phyloP scores from a whole-genome alignment of 2,113 vertebrate species.

The Oreotrochilus melanogaster region DNA sequence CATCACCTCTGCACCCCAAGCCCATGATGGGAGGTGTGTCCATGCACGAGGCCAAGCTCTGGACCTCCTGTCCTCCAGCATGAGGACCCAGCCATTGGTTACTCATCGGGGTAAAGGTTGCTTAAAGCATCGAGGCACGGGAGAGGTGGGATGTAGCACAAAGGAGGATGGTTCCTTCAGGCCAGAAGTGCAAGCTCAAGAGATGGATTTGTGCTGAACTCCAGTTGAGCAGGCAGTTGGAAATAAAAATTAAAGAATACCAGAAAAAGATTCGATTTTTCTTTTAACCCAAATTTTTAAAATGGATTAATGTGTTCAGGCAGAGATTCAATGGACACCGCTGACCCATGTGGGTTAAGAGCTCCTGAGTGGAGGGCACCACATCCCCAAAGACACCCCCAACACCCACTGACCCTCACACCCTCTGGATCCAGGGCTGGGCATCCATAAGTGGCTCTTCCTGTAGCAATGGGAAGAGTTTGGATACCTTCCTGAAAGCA shows the following conservation, averaged over 20 bases:
- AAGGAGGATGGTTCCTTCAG: not conserved
- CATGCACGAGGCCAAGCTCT: accelerated
- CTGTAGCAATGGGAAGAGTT: not conserved
- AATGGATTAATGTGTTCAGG: not conserved
- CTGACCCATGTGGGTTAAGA: not conserved
- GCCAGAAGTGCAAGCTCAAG: not conserved
- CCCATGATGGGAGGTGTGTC: not conserved
- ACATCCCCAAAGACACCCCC: not conserved
- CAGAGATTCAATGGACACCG: not conserved
- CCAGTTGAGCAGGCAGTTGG: not conserved
- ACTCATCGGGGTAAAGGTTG: not conserved
- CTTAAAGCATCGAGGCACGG: not conserved
- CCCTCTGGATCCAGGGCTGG: accelerated
- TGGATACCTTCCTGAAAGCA: not conserved
- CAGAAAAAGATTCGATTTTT: not conserved
- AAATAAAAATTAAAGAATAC: not conserved
- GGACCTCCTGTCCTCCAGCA: not conserved
- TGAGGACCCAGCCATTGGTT: not conserved
- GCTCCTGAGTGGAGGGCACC: not conserved
- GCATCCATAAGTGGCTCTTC: not conserved
- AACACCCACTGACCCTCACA: not conserved
- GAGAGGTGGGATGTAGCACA: not conserved
- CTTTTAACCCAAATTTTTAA: not conserved
- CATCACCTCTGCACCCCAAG: constrained; percentile 6
- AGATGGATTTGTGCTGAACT: not conserved